Base-by-base conservation (phyloP, 1,140 invertebrate species). In the Heliothis subflexa region DNA sequence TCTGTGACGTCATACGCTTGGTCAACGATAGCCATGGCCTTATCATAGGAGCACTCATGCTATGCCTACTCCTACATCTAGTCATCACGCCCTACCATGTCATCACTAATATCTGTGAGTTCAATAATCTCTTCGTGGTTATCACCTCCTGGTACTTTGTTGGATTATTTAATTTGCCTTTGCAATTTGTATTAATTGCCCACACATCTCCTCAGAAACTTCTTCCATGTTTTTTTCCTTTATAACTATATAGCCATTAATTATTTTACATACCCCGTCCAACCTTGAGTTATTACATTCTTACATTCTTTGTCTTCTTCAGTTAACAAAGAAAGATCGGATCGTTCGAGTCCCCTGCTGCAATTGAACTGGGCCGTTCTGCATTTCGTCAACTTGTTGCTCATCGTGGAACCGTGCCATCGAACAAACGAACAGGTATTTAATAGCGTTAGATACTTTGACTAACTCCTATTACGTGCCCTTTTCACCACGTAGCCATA, bases 11-110 rank as follows among this genome's bases (percentile, higher is more conserved):
- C 21, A 49, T 80, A 11, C 33, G 64, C 5, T 25, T 77, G 12
- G 49, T 83, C 10, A 57, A 68, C n/a, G 64, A 68, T 0, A 57
- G 74, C 21, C 50, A 82, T 25, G 85, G 84, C 0, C n/a, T 66
- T 0, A 5, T 84, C 1, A n/a, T 88, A 10, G 73, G 87, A 3
- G 55, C 84, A 0, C 75, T 83, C 4, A 57, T 88, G 1, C 59
- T 66, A 4, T 79, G 81, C 1, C 83, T 83, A 10, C 82, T 88
- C 9, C 54, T 89, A 3, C 81, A 88, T 28, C 73, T 88, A 10
- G 75, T 88, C 18, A 74, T 86, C 7, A 85, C 85, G 0, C 85
- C 86, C 0, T 87, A 88, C 75, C 83, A 85, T 61, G 71, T 87
- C 12, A 80, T 88, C 11, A 78, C 52, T 11, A 33, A 54, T 45